A percentile compares a stretch with the other conserved stretches of the same genome.
phyloP scores from a whole-genome alignment of 2,888 invertebrate species.

The Euzophera pinguis region DNA sequence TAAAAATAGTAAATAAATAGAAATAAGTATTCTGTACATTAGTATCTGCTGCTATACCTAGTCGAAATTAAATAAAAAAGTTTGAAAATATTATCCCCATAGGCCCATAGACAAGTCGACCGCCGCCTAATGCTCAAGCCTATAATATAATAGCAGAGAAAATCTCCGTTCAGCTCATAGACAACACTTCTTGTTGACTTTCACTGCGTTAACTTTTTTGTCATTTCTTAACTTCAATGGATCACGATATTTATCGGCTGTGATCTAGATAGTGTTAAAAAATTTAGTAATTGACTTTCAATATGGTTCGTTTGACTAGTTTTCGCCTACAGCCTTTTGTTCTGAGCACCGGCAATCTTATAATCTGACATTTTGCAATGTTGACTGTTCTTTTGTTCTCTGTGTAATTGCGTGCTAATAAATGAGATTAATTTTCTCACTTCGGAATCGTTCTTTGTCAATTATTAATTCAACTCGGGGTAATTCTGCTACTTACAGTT shows the following conservation, averaged over 20 bases:
- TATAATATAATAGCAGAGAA: slow-evolving; percentile 36
- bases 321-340: slow-evolving; percentile 27
- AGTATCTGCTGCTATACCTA: no score
- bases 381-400: slow-evolving; percentile 15
- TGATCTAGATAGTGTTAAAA: slow-evolving; percentile 36
- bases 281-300: slow-evolving; percentile 27
- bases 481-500: not conserved
- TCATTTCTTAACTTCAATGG: slow-evolving; percentile 31
- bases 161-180: slow-evolving; percentile 26
- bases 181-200: slow-evolving; percentile 40
- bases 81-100: no score
- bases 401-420: slow-evolving; percentile 7
- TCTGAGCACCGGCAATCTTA: not conserved
- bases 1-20: no score
- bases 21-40: no score
- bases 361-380: slow-evolving; percentile 13
- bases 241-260: slow-evolving; percentile 32
- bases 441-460: not conserved
- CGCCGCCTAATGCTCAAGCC: slow-evolving; percentile 24
- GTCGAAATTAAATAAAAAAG: no score
- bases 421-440: slow-evolving; percentile 9
- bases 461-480: not conserved
- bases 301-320: slow-evolving; percentile 16
- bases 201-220: slow-evolving; percentile 46
- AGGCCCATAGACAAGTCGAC: slow-evolving; percentile 18